A percentile compares a stretch with the other conserved stretches of the same genome.
phyloP scores from a whole-genome alignment of 2,888 invertebrate species.

The Danaus chrysippus region DNA sequence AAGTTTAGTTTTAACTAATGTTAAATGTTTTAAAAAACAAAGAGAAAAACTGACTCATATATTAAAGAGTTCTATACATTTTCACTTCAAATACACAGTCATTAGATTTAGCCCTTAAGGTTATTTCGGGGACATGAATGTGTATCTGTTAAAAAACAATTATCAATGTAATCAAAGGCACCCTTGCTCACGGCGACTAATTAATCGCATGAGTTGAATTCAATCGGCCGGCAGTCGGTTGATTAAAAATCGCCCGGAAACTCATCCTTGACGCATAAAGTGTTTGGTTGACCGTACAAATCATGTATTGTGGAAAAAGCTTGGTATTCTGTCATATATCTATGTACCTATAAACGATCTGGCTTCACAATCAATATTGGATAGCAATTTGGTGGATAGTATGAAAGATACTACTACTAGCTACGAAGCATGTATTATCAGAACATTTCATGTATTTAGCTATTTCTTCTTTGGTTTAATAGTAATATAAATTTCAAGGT shows the following conservation, averaged over 20 bases:
- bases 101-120: conserved; percentile 14
- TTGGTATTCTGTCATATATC: conserved; percentile 7
- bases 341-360: conserved; percentile 10
- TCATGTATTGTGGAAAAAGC: conserved; percentile 26
- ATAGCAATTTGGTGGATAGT: too few species aligned
- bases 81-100: background rate
- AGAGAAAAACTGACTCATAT: too few species aligned
- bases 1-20: too few species aligned
- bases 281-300: conserved; percentile 55
- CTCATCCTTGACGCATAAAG: conserved; percentile 35
- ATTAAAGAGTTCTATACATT: too few species aligned
- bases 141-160: conserved; percentile 54
- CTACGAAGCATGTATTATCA: too few species aligned
- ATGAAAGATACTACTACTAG: too few species aligned
- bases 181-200: conserved; percentile 64
- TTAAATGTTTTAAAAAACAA: too few species aligned
- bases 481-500: too few species aligned
- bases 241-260: conserved; percentile 73
- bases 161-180: conserved; percentile 60
- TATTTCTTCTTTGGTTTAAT: too few species aligned
- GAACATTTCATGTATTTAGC: too few species aligned
- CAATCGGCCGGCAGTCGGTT: conserved; percentile 58
- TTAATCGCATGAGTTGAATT: conserved; percentile 65
- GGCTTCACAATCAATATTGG: too few species aligned
- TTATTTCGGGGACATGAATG: conserved; percentile 30